Base-by-base conservation (phyloP, 1,140 invertebrate species). In the Brachystomella parvula region DNA sequence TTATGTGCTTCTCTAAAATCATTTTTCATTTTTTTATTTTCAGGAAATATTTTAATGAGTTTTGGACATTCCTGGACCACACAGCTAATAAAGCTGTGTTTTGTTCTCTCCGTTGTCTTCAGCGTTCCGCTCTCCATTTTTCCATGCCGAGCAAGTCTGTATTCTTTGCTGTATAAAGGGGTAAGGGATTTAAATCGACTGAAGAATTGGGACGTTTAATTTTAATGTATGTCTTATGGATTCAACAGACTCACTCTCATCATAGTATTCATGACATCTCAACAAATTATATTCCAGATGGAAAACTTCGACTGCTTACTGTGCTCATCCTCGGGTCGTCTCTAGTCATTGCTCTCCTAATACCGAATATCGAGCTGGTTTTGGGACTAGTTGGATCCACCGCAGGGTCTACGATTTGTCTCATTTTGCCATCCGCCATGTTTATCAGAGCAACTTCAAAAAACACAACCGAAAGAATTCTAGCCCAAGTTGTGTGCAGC, bases 121-220 rank as follows among this genome's bases (percentile, higher is more conserved):
- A 96, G 92, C 77, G 96, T 98, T 81, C 96, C 95, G 15, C 81
- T 98, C 61, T 91, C 96, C 63, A 91, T 98, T 76, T 98, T 96
- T 80, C 95, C 96, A 12, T 97, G 94, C 77, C 80, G 96, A 67
- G 90, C 90, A 3, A 95, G 92, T 78, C 80, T 98, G 2, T 90
- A 95, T 79, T 98, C 94, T 0, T 83, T 98, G 58, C 76, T 97
- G 0, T 96, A 89, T 77, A 84, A 86, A 76, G 86, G 87, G 82
- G 92, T 94, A 83, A 78, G 75, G 75, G 12, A 30, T 64, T 64
- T 31, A 12, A 19, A 12, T 57, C 17, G 12, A 19, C 15, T 19
- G 56, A 26, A 35, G 33, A 47, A 53, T 21, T 60, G 3, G 6
- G 19, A 15, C 31, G 9, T 17, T n/a, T 47, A 17, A 9, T 60